These are phyloP conservation scores for Oopsacas minuta DNA, from an alignment of 37 sponge, comb jelly and placozoan genomes.

Conservation along the genomic window DNA sequence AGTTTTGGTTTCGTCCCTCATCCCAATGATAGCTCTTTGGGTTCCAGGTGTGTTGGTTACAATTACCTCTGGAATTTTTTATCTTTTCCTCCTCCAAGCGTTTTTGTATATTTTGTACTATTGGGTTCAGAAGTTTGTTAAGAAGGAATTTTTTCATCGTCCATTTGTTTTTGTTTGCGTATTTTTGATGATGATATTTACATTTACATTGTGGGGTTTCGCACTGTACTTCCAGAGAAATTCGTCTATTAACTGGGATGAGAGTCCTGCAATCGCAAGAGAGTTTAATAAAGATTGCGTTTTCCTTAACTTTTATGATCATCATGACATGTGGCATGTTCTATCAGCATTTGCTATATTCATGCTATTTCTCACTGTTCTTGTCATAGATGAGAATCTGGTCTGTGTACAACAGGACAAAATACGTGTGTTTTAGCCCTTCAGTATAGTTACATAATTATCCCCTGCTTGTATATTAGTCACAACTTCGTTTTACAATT, in stretches of 20 bases:
- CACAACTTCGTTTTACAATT: too few species aligned
- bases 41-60: background rate
- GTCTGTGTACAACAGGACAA: background rate
- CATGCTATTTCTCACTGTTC: constrained; percentile 23
- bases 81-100: constrained; percentile 24
- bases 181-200: background rate
- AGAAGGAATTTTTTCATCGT: background rate
- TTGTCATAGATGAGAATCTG: constrained; percentile 23
- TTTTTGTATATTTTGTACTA: constrained; percentile 29
- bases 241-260: background rate
- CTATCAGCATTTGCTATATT: constrained; percentile 29
- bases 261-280: background rate
- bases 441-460: too few species aligned
- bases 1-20: background rate
- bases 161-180: background rate
- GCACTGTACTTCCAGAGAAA: background rate
- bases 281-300: background rate
- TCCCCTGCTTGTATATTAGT: too few species aligned
- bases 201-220: background rate
- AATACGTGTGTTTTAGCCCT: background rate
- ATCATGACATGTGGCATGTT: constrained; percentile 41
- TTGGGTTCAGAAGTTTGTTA: constrained; percentile 25
- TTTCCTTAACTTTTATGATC: constrained; percentile 30
- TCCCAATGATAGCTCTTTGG: background rate
- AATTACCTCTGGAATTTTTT: background rate